Evolutionary conservation across 2,113 vertebrate genomes (phyloP), one percentile per base, ranked within the genome.

Genomic region (Rana temporaria): DNA sequence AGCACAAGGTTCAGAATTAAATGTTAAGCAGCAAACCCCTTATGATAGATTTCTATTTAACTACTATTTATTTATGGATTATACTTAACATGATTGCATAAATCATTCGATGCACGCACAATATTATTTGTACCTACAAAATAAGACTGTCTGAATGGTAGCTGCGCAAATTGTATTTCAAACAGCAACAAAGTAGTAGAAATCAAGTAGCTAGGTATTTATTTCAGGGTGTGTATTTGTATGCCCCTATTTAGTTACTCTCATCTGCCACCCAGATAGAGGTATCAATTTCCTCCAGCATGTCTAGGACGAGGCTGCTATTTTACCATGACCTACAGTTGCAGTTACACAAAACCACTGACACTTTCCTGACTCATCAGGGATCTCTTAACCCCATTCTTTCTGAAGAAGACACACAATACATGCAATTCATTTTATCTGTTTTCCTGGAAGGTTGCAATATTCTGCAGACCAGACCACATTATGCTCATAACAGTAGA

Each of bases 241-340:
- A 64, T 55, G 60, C 38, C 60, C 80, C 80, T 82, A 82, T 82
- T 82, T 66, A 74, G 80, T 82, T 74, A 82, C 80, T 62, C 68
- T 55, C 79, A 82, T 82, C 70, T 55, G 59, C 80, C 80, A 74
- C 80, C 69, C 78, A 80, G 78, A 80, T 32, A 74, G 70, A 59
- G 70, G 70, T 74, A 82, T 82, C 80, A 74, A 48, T 82, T 82
- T 82, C 70, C 70, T 74, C 69, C 60, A 57, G 69, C 60, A 65
- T 74, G 70, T 65, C 60, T 64, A 74, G 42, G 53, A 60, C 24
- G 15, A 72, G 26, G 56, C 79, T 72, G 80, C 70, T 82, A 82
- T 60, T 82, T 80, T 80, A 70, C 78, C 32, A 52, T 82, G 48
- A 82, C 69, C 60, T 82, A n/a, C 20, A 62, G 71, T 63, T 65